These are phyloP conservation scores for Rhopalosiphum padi DNA, from an alignment of 1,140 invertebrate genomes.

Conservation along the genomic window DNA sequence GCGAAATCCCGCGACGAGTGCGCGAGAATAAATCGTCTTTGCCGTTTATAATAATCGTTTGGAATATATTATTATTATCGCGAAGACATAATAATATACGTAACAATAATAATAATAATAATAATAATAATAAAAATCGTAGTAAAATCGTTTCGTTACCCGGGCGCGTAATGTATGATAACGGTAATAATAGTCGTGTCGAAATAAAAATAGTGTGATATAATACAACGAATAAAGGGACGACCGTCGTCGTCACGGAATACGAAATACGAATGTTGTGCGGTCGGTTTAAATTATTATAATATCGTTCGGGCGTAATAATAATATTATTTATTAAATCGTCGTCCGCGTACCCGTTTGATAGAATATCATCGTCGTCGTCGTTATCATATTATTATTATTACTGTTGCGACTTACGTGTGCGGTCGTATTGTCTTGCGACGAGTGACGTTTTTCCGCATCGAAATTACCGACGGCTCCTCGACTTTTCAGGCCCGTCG, in stretches of 20 bases:
- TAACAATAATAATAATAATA: no score
- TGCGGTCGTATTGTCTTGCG: neutral
- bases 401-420: neutral
- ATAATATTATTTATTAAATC: neutral
- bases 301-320: neutral
- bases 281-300: neutral
- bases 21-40: neutral
- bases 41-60: no score
- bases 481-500: no score
- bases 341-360: neutral
- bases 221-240: neutral
- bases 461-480: neutral
- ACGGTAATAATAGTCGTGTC: neutral
- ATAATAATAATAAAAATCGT: no score
- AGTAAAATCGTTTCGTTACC: no score
- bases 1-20: neutral
- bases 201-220: neutral
- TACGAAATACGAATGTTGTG: neutral
- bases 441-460: neutral
- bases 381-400: no score
- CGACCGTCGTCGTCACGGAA: no score
- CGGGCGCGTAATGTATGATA: no score
- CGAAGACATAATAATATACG: no score
- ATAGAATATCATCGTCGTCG: neutral
- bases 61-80: no score